Percentiles rank a stretch among this genome's conserved stretches.
Evolutionary conservation across 1,140 invertebrate genomes (phyloP).

Genomic region (Pomphorhynchus laevis): DNA sequence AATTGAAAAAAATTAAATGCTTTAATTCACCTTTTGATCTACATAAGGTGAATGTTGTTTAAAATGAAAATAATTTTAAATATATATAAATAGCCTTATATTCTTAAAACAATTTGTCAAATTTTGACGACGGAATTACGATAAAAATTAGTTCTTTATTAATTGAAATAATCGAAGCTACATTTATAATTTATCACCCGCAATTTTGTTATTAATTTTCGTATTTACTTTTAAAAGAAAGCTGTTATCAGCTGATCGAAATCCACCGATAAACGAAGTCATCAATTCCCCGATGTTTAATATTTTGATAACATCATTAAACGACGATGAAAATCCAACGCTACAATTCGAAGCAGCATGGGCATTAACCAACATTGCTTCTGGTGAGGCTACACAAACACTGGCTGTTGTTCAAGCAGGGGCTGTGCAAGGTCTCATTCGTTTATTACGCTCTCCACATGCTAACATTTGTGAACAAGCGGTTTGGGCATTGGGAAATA

Average conservation of each 20-base stretch:
- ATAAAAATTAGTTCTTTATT: too few relatives aligned
- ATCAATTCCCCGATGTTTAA: conserved; percentile 67
- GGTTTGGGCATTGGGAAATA: conserved; percentile 87
- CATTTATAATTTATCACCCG: too few relatives aligned
- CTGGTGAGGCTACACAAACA: conserved; percentile 61
- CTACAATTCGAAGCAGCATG: conserved; percentile 93
- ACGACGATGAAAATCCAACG: conserved; percentile 43
- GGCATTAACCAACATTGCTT: conserved; percentile 94
- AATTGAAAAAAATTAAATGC: too few relatives aligned
- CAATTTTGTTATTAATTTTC: too few relatives aligned
- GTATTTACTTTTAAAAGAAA: too few relatives aligned
- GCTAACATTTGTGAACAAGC: conserved; percentile 95
- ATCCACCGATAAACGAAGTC: conserved; percentile 86
- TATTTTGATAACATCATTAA: conserved; percentile 52
- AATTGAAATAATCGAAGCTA: too few relatives aligned
- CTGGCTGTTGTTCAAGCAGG: conserved; percentile 23
- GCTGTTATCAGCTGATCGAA: conserved; percentile 67
- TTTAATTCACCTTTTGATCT: too few relatives aligned
- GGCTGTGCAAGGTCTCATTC: conserved; percentile 66
- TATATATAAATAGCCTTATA: too few relatives aligned
- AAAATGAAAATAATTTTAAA: too few relatives aligned
- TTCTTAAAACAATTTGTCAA: too few relatives aligned
- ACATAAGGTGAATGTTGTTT: too few relatives aligned
- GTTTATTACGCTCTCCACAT: conserved; percentile 47
- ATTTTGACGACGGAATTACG: too few relatives aligned